phyloP scores from a whole-genome alignment of 1,140 invertebrate genomes.

The Dinoponera quadriceps region DNA sequence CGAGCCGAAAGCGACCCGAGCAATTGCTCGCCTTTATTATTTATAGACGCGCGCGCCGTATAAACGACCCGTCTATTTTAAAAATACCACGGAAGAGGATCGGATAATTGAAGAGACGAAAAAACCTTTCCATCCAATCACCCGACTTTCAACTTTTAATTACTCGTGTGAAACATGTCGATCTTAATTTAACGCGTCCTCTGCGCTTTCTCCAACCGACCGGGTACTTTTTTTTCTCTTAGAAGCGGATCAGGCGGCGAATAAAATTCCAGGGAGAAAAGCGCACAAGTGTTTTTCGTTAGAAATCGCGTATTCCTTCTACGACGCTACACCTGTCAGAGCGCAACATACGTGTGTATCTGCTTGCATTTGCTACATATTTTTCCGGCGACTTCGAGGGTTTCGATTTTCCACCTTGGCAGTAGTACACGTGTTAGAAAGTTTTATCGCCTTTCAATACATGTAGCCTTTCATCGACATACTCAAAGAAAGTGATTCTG shows the following conservation, averaged over 20 bases:
- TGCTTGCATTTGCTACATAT: conserved; percentile 27
- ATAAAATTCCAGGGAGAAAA: conserved; percentile 1
- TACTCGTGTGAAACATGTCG: too few relatives aligned
- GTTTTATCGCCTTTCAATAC: conserved; percentile 59
- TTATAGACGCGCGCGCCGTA: neutral
- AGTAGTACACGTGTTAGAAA: conserved; percentile 43
- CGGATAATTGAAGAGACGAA: neutral
- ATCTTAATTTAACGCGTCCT: neutral
- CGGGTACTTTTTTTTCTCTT: too few relatives aligned
- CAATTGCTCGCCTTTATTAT: conserved; percentile 24
- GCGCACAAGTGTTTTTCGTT: too few relatives aligned
- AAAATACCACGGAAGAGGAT: neutral
- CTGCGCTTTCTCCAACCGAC: neutral
- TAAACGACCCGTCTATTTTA: neutral
- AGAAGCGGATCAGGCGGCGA: neutral
- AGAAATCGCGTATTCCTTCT: neutral
- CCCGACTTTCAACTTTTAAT: too few relatives aligned
- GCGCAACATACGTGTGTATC: conserved; percentile 6
- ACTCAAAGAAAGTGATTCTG: conserved; percentile 50
- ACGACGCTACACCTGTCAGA: neutral
- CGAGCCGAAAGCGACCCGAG: conserved; percentile 24
- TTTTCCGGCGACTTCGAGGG: conserved; percentile 1
- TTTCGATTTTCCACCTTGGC: conserved; percentile 26
- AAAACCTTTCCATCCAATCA: neutral
- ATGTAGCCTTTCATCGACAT: conserved; percentile 47